Base-by-base conservation (phyloP, 1,140 invertebrate genomes). In the Brachionus angularis region DNA sequence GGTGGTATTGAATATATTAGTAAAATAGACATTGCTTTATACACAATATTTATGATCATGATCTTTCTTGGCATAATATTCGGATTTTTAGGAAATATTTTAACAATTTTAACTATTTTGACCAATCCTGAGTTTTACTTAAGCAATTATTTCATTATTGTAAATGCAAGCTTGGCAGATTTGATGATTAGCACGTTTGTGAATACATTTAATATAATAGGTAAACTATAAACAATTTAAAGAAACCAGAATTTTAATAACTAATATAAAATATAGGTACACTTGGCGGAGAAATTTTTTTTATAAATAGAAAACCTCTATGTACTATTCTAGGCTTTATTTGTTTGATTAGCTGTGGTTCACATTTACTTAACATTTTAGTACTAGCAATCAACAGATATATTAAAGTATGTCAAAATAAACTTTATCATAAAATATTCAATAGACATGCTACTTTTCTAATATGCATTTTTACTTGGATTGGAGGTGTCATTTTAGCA, bases 241-340 rank as follows among this genome's bases (percentile, higher is more conserved):
- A n/a, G 16, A 31, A 29, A 21, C 31, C 1, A 1, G 5, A 5
- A 50, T 10, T 52, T 52, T 27, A 10, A 10, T 29, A n/a, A n/a
- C n/a, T n/a, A n/a, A n/a, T n/a, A n/a, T n/a, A n/a, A n/a, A 7
- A 7, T 7, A 42, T 3, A 58, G 53, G 53, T 12, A 21, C 39
- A 2, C 39, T 58, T 4, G 53, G 18, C 27, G 53, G 53, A 23
- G 53, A 58, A 58, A 25, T 12, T 1, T 58, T 58, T 58, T 58
- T 58, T 23, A 18, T 58, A 16, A 58, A 58, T 33, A 14, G 53
- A 25, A 58, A 58, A 21, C 53, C 53, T 18, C n/a, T 58, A n/a
- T 58, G 53, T n/a, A 39, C 53, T 39, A 58, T 58, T 58, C 36
- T 58, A 1, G 53, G 53, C 23, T 58, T 58, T 58, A 10, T 58